Evolutionary conservation across 2,797 vertebrate genomes (phyloP), one percentile per base, ranked within the genome.

Genomic region (Remorina albescens): DNA sequence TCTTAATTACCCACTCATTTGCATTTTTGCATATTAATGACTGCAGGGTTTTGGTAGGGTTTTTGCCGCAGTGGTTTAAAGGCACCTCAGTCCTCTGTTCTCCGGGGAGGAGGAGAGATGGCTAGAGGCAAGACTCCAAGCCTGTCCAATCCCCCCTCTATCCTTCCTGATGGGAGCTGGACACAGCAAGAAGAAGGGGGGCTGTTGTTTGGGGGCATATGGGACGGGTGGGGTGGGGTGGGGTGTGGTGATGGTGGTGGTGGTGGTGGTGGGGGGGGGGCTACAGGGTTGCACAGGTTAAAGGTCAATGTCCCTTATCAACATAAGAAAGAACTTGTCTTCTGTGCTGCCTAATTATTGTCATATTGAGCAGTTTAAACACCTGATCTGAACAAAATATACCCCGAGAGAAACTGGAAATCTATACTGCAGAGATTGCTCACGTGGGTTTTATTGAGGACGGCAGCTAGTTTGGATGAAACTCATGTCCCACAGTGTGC

Each of bases 1-100:
- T 95, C 95, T 96, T 97, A 95, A 96, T 96, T 96, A 96, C 95
- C 94, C 94, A 89, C 95, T 96, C 88, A 96, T 98, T 99, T 98
- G 96, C 96, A 98, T 98, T 95, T 96, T 96, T 97, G 96, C 96
- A 96, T 97, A 96, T 96, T 97, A 97, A 97, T 96, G 95, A 96
- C 88, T 94, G 95, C 95, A 95, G 95, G 96, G 92, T 95, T 95
- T 94, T 92, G 90, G 88, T 91, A 73, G 86, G 85, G 86, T 90
- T 93, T 94, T 92, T 95, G 94, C 95, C 92, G 95, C 95, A 95
- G 94, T 95, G 94, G 92, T 95, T 95, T 95, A 94, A 95, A 94
- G 93, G 93, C 91, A 94, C 93, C 94, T 93, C 94, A 82, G 90
- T 90, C 89, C 88, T 90, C 86, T 83, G 88, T 93, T 91, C 95